Base-by-base conservation (phyloP, 2,888 invertebrate species). In the Metellina segmentata region DNA sequence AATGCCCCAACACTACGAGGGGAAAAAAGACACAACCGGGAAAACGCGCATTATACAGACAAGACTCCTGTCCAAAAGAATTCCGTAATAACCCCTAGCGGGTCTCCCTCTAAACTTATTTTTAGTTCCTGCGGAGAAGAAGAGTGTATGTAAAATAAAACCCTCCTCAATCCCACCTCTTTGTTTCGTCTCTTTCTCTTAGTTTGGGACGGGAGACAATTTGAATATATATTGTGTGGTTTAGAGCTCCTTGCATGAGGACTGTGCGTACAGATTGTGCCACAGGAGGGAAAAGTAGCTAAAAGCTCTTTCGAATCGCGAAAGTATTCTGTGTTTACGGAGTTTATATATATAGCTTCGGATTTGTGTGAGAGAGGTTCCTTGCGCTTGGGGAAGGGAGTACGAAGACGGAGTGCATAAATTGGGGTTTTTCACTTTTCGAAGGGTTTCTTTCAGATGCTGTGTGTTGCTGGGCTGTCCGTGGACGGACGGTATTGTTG, bases 221-320 rank as follows among this genome's bases (percentile, higher is more conserved):
- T 91, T 91, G 91, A 91, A 91, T 91, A 91, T 87, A 91, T 91
- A 91, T 91, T 87, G 91, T 83, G 74, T 79, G 83, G 82, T 75
- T 91, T 83, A 75, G 74, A 61, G 61, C 53, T 69, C 49, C 51
- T 52, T 78, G 34, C 51, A 74, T 7, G 52, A 53, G 7, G 13
- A 48, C 20, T 48, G n/a, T n/a, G 16, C n/a, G 5, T 34, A 53
- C 16, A 9, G 34, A 72, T 7, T 51, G 72, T 70, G 48, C 9
- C 13, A 49, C 82, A 7, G 34, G 34, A 34, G 34, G 61, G 51
- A 49, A 49, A 77, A 81, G 34, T 34, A 81, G 69, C 81, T 71
- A 71, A 81, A 81, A 81, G 81, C 81, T 70, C 71, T 70, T 79
- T 20, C 34, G 72, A 20, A 9, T 34, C 34, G 34, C 34, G 34